Percentiles rank a stretch among this genome's conserved stretches.
Conservation (phyloP, 2,797 vertebrate genomes). For the Rallus crepitans region DNA sequence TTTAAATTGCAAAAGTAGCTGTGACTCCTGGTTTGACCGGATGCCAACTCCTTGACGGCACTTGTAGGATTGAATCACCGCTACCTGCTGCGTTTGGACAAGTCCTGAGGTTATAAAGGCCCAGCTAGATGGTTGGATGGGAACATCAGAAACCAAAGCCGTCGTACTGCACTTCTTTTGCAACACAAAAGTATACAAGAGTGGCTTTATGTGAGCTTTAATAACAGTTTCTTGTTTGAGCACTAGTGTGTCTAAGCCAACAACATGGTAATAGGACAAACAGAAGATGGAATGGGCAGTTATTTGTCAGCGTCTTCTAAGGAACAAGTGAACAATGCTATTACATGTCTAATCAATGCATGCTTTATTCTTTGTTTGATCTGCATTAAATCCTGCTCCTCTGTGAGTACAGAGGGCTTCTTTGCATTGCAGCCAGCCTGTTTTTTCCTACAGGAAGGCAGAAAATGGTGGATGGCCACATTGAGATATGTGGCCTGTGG, state of each 20-base stretch:
- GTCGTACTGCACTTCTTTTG: background rate
- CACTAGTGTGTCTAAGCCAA: background rate
- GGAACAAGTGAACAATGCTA: background rate
- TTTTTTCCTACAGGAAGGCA: background rate
- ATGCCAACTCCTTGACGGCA: background rate
- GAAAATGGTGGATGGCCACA: background rate
- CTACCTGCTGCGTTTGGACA: background rate
- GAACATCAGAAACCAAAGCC: background rate
- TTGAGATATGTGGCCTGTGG: background rate
- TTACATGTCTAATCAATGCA: background rate
- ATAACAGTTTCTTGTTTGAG: background rate
- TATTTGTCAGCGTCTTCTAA: background rate
- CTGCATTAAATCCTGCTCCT: background rate
- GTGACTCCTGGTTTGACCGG: slow-evolving; percentile 18
- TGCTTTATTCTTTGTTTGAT: background rate
- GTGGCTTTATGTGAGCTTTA: background rate
- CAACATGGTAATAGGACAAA: background rate
- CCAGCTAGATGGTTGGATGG: background rate
- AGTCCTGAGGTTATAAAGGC: background rate
- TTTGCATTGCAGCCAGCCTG: background rate
- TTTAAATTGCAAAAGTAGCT: slow-evolving; percentile 27
- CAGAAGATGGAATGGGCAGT: background rate
- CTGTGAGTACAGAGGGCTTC: background rate
- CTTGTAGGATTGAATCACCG: background rate
- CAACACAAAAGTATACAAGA: background rate